These are phyloP conservation scores for Dendropsophus ebraccatus DNA, from an alignment of 2,113 vertebrate species.

Conservation along the genomic window DNA sequence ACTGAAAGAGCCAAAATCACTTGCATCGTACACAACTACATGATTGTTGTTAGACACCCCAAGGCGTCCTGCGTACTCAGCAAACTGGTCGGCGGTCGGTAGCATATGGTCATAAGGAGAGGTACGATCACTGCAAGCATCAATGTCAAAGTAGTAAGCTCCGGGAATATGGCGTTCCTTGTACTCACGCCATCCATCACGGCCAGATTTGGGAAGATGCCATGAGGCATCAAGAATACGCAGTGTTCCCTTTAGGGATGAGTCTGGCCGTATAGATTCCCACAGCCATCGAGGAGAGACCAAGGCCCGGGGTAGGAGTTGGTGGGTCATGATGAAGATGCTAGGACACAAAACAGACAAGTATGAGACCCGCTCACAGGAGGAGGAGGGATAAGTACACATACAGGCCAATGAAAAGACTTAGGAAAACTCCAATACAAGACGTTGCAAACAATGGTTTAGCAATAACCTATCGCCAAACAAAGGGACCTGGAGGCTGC, in stretches of 20 bases:
- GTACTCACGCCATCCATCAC: constrained; percentile 80
- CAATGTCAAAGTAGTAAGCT: constrained; percentile 86
- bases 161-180: constrained; percentile 84
- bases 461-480: no score
- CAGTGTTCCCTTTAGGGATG: constrained; percentile 74
- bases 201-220: constrained; percentile 84
- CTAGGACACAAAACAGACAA: neutral
- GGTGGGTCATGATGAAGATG: constrained; percentile 75
- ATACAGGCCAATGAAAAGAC: no score
- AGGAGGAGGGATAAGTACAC: neutral
- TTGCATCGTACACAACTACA: constrained; percentile 91
- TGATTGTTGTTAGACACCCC: constrained; percentile 85
- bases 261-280: constrained; percentile 75
- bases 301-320: constrained; percentile 77
- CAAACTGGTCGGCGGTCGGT: constrained; percentile 77
- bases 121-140: constrained; percentile 82
- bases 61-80: constrained; percentile 79
- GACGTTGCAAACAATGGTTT: no score
- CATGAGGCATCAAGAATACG: constrained; percentile 88
- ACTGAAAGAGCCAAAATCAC: constrained; percentile 84
- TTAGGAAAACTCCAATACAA: no score
- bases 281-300: constrained; percentile 87
- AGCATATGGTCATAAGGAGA: constrained; percentile 88
- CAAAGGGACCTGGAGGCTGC: no score
- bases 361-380: no score